A percentile compares a stretch with the other conserved stretches of the same genome.
These are phyloP conservation scores for Frankliniella fusca DNA, from an alignment of 2,888 invertebrate species.

Conservation along the genomic window DNA sequence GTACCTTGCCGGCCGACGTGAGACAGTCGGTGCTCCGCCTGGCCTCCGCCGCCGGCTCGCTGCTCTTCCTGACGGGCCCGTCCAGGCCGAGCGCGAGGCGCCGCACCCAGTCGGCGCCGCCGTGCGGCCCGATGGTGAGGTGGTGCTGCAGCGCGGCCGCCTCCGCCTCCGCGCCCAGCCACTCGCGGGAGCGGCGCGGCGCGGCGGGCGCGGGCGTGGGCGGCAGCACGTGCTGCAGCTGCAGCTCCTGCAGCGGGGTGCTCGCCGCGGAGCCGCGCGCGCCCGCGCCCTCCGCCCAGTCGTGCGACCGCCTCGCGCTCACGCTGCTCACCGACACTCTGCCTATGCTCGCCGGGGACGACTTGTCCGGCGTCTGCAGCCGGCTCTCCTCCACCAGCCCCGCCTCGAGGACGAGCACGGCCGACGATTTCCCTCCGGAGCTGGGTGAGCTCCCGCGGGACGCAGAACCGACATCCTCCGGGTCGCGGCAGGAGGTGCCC, in stretches of 20 bases:
- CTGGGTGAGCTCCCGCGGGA: background rate
- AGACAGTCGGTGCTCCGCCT: constrained; percentile 79
- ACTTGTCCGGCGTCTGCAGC: constrained; percentile 20
- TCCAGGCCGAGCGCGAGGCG: constrained; percentile 51
- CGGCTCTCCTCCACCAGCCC: constrained; percentile 11
- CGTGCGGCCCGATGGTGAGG: constrained; percentile 58
- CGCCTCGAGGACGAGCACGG: background rate
- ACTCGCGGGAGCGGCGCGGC: constrained; percentile 36
- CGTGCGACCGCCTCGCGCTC: background rate
- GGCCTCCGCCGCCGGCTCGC: constrained; percentile 49
- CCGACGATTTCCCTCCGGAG: constrained; percentile 17
- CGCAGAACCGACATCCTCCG: background rate
- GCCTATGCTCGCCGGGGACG: constrained; percentile 28
- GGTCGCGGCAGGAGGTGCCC: background rate
- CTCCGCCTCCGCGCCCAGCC: constrained; percentile 38
- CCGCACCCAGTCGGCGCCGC: constrained; percentile 64
- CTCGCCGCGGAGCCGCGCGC: background rate
- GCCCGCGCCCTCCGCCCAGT: background rate
- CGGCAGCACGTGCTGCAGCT: constrained; percentile 31
- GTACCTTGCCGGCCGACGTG: constrained; percentile 48
- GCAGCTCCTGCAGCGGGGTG: constrained; percentile 9
- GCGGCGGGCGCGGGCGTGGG: background rate
- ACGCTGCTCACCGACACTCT: background rate
- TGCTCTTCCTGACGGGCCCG: constrained; percentile 46
- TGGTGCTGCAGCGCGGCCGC: constrained; percentile 49